Evolutionary conservation across 1,140 invertebrate genomes (phyloP), one percentile per base, ranked within the genome.

Genomic region (Atta colombica): DNA sequence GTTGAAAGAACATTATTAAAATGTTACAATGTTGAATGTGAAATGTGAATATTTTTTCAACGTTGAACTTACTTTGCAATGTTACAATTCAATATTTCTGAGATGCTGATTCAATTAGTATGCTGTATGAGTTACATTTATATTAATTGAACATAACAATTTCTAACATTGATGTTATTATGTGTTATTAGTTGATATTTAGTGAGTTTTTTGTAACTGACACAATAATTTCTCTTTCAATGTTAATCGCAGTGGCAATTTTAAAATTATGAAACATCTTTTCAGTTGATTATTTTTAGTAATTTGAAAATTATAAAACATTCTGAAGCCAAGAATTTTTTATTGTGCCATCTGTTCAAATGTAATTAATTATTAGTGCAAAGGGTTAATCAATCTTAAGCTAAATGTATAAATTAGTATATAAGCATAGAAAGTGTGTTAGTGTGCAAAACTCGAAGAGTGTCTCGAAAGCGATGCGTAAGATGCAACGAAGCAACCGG

Each of bases 391-490:
- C 68, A 14, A 71, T 51, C 49, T 16, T 49, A 60, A 61, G 7
- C 16, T 60, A 63, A 84, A 28, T 84, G 80, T 84, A 84, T 84
- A 84, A 84, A 84, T 63, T 84, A 74, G 55, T 25, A 35, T n/a
- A n/a, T 84, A 84, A 84, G 80, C n/a, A 14, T 82, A 82, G 69
- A 49, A 61, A 35, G 39, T 10, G 39, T 45, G 39, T 61, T 63
- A 84, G n/a, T 35, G 69, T 74, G 80, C 18, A 35, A 49, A 28
- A 82, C 18, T 31, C 14, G 39, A 63, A 75, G 55, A 49, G 14
- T 53, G 55, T 14, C 10, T 61, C 25, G 28, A 60, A 49, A 49
- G 49, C 55, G 39, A 5, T 74, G 69, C 80, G 35, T 84, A 14
- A 49, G 4, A 61, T 74, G 80, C 80, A 82, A 84, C 53, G 49